phyloP scores from a whole-genome alignment of 2,113 vertebrate genomes.

The Dromiciops gliroides region DNA sequence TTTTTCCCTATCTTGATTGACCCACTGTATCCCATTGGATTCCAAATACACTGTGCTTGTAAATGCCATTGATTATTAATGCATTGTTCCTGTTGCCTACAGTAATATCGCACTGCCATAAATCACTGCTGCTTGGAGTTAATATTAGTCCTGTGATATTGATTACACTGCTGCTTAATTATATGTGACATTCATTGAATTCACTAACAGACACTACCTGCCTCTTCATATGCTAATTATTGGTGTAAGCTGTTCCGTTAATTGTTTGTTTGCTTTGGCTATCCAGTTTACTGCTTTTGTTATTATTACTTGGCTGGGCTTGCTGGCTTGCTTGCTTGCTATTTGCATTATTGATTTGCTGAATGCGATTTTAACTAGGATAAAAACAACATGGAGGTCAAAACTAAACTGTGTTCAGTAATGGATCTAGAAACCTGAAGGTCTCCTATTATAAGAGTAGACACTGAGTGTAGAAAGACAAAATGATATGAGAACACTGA shows the following conservation, averaged over 20 bases:
- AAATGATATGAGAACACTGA: neutral
- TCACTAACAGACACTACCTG: neutral
- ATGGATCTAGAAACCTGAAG: neutral
- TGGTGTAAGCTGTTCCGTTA: neutral
- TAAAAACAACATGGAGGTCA: neutral
- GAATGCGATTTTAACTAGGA: neutral
- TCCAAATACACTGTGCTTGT: neutral
- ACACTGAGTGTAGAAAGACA: neutral
- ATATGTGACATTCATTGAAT: neutral
- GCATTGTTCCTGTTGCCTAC: neutral
- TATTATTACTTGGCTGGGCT: neutral
- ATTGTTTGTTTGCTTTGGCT: neutral
- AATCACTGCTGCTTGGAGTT: neutral
- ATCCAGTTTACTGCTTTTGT: neutral
- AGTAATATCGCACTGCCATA: neutral
- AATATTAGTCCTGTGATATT: neutral
- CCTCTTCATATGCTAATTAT: neutral
- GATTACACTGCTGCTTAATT: neutral
- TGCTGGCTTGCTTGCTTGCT: neutral
- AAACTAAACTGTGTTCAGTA: neutral
- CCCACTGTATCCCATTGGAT: neutral
- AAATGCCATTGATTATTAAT: neutral
- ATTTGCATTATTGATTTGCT: neutral
- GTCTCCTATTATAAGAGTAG: neutral
- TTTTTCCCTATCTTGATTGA: neutral